These are phyloP conservation scores for Anas georgica DNA, from an alignment of 2,797 vertebrate genomes.

Conservation along the genomic window DNA sequence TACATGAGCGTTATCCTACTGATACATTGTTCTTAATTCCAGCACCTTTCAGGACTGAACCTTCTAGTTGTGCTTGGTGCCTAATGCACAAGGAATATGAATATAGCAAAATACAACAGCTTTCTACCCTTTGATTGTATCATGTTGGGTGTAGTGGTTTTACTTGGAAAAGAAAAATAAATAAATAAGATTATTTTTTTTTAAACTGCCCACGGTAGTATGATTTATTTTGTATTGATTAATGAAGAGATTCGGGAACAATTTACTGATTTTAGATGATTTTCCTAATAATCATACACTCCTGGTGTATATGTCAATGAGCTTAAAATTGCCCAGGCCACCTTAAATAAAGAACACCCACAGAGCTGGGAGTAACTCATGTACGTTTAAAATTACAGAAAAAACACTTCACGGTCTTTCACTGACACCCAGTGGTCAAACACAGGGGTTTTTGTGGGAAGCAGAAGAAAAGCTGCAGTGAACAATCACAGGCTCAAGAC, in stretches of 20 bases:
- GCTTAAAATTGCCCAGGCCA: constrained; percentile 23
- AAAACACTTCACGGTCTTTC: neutral
- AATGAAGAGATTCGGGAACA: neutral
- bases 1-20: neutral
- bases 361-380: neutral
- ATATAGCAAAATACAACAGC: neutral
- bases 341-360: constrained; percentile 62
- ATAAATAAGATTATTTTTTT: neutral
- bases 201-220: neutral
- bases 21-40: neutral
- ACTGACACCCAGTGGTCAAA: constrained; percentile 69
- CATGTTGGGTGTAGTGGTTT: neutral
- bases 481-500: neutral
- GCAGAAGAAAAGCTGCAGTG: neutral
- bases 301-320: neutral
- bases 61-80: neutral
- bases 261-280: neutral
- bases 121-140: neutral
- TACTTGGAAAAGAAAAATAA: neutral
- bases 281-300: neutral
- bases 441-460: neutral
- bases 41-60: neutral
- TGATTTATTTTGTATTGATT: neutral
- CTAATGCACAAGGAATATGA: neutral
- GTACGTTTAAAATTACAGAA: neutral